Evolutionary conservation across 64 coral and sea anemone genomes (phyloP), one percentile per base, ranked within the genome.

Genomic region (Montipora cactus): DNA sequence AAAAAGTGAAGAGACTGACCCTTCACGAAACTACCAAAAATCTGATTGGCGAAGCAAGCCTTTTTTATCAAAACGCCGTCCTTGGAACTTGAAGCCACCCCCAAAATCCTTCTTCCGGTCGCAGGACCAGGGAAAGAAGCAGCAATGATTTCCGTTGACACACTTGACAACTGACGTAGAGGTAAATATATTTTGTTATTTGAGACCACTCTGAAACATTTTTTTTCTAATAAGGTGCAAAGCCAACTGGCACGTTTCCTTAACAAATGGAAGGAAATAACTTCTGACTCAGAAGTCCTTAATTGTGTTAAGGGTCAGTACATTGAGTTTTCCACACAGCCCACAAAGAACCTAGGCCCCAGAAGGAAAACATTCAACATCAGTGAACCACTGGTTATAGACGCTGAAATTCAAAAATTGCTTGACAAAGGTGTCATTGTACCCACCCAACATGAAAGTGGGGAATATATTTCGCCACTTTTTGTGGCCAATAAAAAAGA

Each of bases 381-480:
- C 77, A 81, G 79, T 81, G 79, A 81, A 44, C 19, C 47, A 81
- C 47, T 88, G 12, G 73, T 76, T 76, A 75, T 75, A 88, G 85
- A 88, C 7, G 69, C 85, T 88, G 28, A 28, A 28, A 28, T 28
- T 28, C 28, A 28, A 28, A 28, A 28, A 28, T 28, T 28, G 66
- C 66, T 88, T 72, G 47, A 88, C 68, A 88, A 88, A 71, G 85
- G 69, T 66, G 85, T 75, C 37, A 73, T 88, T 74, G 49, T 88
- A 44, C 85, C 85, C 49, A 70, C 59, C 50, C 12, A 71, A 3
- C 70, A 88, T 88, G 3, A 88, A 75, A 74, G 62, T 53, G 69
- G 85, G 18, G 85, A 88, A 88, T 88, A 74, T 15, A 9, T 88
- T 47, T 88, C 85, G 49, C 67, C 85, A 66, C 73, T 76, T 74